A percentile compares a stretch with the other conserved stretches of the same genome.
Conservation (phyloP, 1,140 invertebrate genomes). For the Euglossa dilemma region DNA sequence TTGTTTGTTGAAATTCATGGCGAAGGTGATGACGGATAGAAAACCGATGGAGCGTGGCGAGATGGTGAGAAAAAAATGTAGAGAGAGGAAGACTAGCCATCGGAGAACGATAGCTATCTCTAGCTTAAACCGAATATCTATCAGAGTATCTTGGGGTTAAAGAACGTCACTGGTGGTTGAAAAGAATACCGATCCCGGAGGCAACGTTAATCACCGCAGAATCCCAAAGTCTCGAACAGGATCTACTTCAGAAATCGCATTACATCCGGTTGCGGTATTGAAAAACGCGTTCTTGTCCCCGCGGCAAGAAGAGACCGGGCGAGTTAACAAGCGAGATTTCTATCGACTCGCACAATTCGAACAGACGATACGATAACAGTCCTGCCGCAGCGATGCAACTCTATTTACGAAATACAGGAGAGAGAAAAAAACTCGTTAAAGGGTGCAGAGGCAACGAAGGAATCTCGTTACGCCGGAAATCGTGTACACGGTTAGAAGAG, state of each 20-base stretch:
- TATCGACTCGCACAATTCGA: conserved; percentile 33
- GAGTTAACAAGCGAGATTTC: conserved; percentile 32
- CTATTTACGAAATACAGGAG: neutral
- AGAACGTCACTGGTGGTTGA: neutral
- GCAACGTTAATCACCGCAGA: neutral
- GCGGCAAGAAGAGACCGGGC: neutral
- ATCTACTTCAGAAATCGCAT: neutral
- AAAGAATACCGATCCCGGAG: neutral
- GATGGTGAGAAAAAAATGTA: too few relatives aligned
- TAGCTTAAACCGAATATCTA: too few relatives aligned
- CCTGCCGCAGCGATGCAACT: neutral
- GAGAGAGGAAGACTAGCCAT: too few relatives aligned
- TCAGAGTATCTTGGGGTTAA: too few relatives aligned
- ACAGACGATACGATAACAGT: conserved; percentile 19
- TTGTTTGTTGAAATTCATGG: too few relatives aligned
- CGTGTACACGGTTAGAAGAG: conserved; percentile 1
- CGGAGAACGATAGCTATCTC: too few relatives aligned
- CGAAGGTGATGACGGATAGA: too few relatives aligned
- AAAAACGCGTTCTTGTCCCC: neutral
- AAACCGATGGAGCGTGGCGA: too few relatives aligned
- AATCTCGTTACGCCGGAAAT: conserved; percentile 44
- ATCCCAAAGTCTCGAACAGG: too few relatives aligned
- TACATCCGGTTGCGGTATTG: neutral
- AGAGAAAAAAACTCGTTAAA: conserved; percentile 31
- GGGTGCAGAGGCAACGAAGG: conserved; percentile 15